Evolutionary conservation across 2,113 vertebrate genomes (phyloP), one percentile per base, ranked within the genome.

Genomic region (Chlamydotis undulata): DNA sequence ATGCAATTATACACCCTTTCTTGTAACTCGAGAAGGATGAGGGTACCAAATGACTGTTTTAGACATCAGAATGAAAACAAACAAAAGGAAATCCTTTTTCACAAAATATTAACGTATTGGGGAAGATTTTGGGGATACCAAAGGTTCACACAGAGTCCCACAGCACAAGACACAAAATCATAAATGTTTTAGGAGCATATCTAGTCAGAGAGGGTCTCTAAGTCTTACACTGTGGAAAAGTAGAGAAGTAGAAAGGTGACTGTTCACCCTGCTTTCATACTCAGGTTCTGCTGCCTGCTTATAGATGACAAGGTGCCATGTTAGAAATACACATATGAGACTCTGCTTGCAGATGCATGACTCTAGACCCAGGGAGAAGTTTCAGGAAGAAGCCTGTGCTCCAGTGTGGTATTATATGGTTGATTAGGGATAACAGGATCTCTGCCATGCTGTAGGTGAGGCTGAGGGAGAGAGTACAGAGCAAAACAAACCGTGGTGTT

Each of bases 91-190:
- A 15, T 70, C 17, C 8, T 15, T 86, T 86, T 53, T 64, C 45
- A 63, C 25, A 57, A 64, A 69, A 39, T 59, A 9, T 3, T 57
- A 47, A n/a, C 19, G 12, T 33, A 13, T 39, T 74, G 6, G 57
- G 55, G 28, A 59, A 57, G 49, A 31, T 45, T 53, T 80, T 13
- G 24, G n/a, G 59, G 11, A 7, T 47, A 25, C 8, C 13, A 60
- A 21, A 52, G 1, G 1, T 31, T 35, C n/a, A 4, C 10, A 31
- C 31, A 37, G 47, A 21, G 65, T 69, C 47, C n/a, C 50, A 29
- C 21, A 25, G 9, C 6, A 10, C 10, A 33, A 81, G 26, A 29
- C 0, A 0, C 6, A 43, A 69, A 83, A 23, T 47, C 10, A 2
- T 67, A 8, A 18, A 25, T 33, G 50, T 75, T 25, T 31, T 69